Evolutionary conservation across 2,888 invertebrate species (phyloP).

Genomic region (Drosophila colorata): DNA sequence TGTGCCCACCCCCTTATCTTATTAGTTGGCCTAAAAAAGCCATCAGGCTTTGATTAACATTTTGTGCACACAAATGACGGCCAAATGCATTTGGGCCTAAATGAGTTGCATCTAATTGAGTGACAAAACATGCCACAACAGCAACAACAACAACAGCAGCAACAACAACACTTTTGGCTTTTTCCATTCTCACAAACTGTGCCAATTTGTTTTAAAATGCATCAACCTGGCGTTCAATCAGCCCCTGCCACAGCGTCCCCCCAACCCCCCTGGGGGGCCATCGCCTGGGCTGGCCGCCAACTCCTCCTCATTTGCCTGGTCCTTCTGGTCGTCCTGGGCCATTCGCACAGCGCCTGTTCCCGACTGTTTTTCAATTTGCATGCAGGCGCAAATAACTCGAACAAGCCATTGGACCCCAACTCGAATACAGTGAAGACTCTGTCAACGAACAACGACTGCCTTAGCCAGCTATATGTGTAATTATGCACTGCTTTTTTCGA

Average conservation of each 20-base stretch:
- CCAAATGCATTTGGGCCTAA: slow-evolving; percentile 55
- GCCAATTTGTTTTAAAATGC: slow-evolving; percentile 81
- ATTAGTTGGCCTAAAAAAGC: slow-evolving; percentile 74
- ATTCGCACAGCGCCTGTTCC: slow-evolving; percentile 37
- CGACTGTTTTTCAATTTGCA: slow-evolving; percentile 76
- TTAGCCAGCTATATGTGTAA: neutral
- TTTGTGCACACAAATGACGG: slow-evolving; percentile 67
- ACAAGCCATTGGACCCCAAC: slow-evolving; percentile 18
- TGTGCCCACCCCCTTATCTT: slow-evolving; percentile 15
- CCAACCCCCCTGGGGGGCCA: too few species aligned
- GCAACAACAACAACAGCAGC: slow-evolving; percentile 13
- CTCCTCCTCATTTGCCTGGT: neutral
- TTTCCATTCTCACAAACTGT: slow-evolving; percentile 68
- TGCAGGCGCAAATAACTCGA: slow-evolving; percentile 69
- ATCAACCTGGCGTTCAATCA: slow-evolving; percentile 70
- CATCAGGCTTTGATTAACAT: slow-evolving; percentile 79
- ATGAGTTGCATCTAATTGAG: slow-evolving; percentile 79
- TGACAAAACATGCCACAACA: slow-evolving; percentile 65
- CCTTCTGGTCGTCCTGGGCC: slow-evolving; percentile 4
- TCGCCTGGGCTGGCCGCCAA: neutral
- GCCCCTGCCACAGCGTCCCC: slow-evolving; percentile 11
- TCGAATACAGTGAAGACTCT: slow-evolving; percentile 6
- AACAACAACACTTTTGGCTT: slow-evolving; percentile 10
- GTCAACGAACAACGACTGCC: neutral
- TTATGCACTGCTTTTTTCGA: too few species aligned